Evolutionary conservation across 2,113 vertebrate species (phyloP).

Genomic region (Ciconia stormi): DNA sequence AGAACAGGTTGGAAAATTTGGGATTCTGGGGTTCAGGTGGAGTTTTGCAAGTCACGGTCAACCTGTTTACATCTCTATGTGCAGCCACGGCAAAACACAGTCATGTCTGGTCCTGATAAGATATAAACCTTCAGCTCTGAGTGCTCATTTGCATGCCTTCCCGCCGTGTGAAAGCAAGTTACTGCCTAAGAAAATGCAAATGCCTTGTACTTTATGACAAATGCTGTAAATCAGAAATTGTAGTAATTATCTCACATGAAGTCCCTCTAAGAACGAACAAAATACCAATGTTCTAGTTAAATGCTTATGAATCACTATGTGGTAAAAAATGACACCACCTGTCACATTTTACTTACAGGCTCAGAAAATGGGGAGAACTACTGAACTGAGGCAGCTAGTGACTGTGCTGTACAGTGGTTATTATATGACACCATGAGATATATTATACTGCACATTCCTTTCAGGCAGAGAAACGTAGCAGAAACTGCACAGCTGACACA

Average conservation of each 20-base stretch:
- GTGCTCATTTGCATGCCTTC: neutral
- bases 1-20: neutral
- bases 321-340: neutral
- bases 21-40: neutral
- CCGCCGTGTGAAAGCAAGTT: neutral
- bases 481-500: neutral
- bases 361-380: neutral
- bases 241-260: neutral
- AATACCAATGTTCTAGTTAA: neutral
- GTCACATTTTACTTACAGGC: neutral
- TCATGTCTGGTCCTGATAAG: neutral
- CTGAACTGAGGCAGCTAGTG: neutral
- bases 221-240: neutral
- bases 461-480: neutral
- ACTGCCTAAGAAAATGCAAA: neutral
- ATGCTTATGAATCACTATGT: neutral
- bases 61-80: neutral
- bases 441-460: neutral
- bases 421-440: neutral
- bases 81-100: neutral
- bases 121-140: neutral
- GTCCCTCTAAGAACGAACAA: neutral
- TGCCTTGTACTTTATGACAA: neutral
- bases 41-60: neutral
- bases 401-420: neutral